Percentiles rank a stretch among this genome's conserved stretches.
These are phyloP conservation scores for Asbolus verrucosus DNA, from an alignment of 1,140 invertebrate species.

Conservation along the genomic window DNA sequence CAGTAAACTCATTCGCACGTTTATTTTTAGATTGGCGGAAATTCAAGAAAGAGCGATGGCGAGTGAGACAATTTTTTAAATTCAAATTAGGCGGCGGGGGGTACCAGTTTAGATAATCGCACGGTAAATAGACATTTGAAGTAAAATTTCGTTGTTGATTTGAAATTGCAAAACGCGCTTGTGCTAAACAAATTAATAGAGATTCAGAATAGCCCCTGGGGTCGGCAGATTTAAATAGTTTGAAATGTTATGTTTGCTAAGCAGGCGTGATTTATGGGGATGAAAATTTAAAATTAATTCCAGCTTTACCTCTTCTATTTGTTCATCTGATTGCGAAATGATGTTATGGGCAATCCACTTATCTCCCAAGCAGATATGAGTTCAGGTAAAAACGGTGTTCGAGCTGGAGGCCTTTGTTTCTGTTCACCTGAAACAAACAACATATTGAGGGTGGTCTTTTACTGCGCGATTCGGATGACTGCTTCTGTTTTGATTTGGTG, in stretches of 20 bases:
- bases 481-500: constrained; percentile 31
- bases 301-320: constrained; percentile 30
- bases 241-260: constrained; percentile 18
- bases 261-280: constrained; percentile 12
- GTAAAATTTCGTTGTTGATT: constrained; percentile 11
- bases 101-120: not conserved
- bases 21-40: not conserved
- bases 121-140: not conserved
- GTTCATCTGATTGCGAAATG: constrained; percentile 35
- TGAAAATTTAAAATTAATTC: constrained; percentile 30
- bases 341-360: constrained; percentile 29
- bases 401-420: constrained; percentile 12
- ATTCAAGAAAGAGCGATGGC: too few relatives aligned
- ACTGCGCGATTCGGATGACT: constrained; percentile 11
- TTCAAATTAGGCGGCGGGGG: not conserved
- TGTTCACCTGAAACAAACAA: constrained; percentile 23
- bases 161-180: constrained; percentile 5
- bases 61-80: constrained; percentile 13
- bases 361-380: constrained; percentile 9
- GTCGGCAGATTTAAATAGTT: constrained; percentile 15
- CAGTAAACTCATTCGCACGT: constrained; percentile 1
- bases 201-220: constrained; percentile 8
- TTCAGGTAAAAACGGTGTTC: constrained; percentile 22
- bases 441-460: constrained; percentile 32
- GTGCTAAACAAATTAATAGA: constrained; percentile 15